phyloP scores from a whole-genome alignment of 2,797 vertebrate species.

The Pantherophis vulpinus region DNA sequence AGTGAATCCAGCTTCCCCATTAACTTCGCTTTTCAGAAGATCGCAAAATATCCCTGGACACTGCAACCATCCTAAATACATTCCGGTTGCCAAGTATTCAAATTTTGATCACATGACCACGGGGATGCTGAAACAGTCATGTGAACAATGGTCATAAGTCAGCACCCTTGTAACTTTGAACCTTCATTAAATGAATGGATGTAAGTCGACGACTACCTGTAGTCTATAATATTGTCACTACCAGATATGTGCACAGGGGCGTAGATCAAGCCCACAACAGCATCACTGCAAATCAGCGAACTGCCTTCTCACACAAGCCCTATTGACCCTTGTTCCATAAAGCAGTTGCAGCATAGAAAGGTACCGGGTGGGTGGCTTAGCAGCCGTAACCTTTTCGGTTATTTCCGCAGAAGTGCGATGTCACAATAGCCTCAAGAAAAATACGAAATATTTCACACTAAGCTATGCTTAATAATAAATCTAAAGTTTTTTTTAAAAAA shows the following conservation, averaged over 20 bases:
- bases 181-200: neutral
- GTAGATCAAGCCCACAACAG: neutral
- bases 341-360: neutral
- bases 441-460: neutral
- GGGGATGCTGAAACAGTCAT: neutral
- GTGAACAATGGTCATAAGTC: neutral
- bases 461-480: neutral
- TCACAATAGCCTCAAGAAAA: neutral
- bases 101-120: neutral
- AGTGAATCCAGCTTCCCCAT: neutral
- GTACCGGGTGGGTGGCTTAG: neutral
- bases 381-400: neutral
- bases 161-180: neutral
- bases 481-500: conserved; percentile 27
- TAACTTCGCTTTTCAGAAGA: neutral
- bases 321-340: neutral
- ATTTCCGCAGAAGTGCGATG: conserved; percentile 9
- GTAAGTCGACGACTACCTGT: neutral
- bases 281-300: neutral
- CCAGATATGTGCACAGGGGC: neutral
- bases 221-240: neutral
- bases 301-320: neutral
- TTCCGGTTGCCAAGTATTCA: neutral
- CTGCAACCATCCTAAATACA: neutral
- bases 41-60: neutral